Evolutionary conservation across 92 coral and sea anemone genomes (phyloP).

Genomic region (Bergia puertoricense): DNA sequence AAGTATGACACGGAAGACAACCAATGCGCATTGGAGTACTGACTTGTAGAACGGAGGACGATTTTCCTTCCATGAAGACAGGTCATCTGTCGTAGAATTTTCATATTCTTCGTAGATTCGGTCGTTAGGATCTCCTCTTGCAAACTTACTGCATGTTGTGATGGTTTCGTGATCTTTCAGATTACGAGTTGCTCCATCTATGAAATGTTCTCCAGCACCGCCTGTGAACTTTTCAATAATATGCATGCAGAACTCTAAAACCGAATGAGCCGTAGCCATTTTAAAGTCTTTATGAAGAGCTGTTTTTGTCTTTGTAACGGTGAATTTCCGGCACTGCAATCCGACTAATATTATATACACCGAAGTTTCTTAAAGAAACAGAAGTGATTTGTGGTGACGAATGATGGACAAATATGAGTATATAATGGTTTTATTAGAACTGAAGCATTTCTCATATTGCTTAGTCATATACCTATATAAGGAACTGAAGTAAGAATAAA

Average conservation of each 20-base stretch:
- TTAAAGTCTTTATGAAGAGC: too few species aligned
- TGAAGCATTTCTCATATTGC: too few species aligned
- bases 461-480: too few species aligned
- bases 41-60: conserved; percentile 9
- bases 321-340: too few species aligned
- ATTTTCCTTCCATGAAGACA: background rate
- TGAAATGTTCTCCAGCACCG: conserved; percentile 23
- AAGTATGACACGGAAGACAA: background rate
- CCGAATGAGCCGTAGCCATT: background rate
- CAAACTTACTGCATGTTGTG: conserved; percentile 1
- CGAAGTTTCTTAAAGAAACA: too few species aligned
- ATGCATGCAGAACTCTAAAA: conserved; percentile 21
- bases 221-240: conserved; percentile 15
- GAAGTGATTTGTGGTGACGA: too few species aligned
- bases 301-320: too few species aligned
- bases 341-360: too few species aligned
- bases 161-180: background rate
- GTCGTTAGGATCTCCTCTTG: conserved; percentile 19
- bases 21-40: background rate
- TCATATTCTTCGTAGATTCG: conserved; percentile 15
- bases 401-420: too few species aligned
- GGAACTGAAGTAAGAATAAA: too few species aligned
- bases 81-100: background rate
- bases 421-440: too few species aligned
- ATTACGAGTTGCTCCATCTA: background rate